Base-by-base conservation (phyloP, 1,140 invertebrate genomes). In the Triops longicaudatus region DNA sequence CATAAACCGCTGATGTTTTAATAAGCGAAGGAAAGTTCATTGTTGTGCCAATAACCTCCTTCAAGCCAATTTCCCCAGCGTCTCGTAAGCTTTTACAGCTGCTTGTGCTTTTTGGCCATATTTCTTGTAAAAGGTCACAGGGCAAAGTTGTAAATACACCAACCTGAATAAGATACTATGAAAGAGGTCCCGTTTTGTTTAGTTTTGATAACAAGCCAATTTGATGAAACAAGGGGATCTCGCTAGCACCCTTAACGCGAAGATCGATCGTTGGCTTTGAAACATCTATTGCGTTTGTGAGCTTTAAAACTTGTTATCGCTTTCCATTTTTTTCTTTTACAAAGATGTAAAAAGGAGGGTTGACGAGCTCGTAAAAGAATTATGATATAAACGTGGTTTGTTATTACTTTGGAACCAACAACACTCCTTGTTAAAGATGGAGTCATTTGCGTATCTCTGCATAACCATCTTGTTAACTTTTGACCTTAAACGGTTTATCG, bases 381-480 rank as follows among this genome's bases (percentile, higher is more conserved):
- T 37, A 37, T 37, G 31, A 7, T 37, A 63, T 63, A 17, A 63
- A 22, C 50, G 14, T 22, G 7, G 50, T 63, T 63, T 63, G n/a
- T 63, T 63, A 63, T 17, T 63, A 63, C 50, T 63, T 22, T 63
- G 50, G 50, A 63, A 63, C 50, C 50, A 37, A 17, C 50, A 63
- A 22, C 50, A 63, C 50, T 63, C 50, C 50, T 63, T 63, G 50
- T 63, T 63, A 14, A 63, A n/a, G 50, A 63, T 63, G 50, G 50
- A 63, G 50, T 63, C 50, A 63, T 63, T 63, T 63, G 50, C 50
- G 50, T 63, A 63, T 63, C 50, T 63, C 50, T 63, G 50, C 50
- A 12, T 63, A 63, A 22, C 50, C 50, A 63, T 63, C 50, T 63
- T 63, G 22, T 63, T 63, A 63, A 63, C 50, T 14, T 63, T 17